Percentiles rank a stretch among this genome's conserved stretches.
These are phyloP conservation scores for Ooceraea biroi DNA, from an alignment of 1,140 invertebrate species.

Conservation along the genomic window DNA sequence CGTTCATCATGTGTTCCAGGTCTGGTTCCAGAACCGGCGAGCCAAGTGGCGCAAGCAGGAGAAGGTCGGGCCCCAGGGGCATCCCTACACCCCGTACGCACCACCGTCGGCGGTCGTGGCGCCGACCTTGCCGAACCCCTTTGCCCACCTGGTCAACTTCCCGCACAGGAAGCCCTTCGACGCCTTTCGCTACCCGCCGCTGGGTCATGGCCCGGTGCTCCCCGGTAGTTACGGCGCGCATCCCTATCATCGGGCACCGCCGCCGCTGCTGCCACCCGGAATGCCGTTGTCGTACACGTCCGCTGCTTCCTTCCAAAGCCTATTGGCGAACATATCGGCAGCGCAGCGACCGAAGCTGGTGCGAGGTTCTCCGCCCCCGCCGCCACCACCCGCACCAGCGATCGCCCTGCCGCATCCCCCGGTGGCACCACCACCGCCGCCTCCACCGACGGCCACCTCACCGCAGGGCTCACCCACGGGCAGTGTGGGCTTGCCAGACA, in stretches of 20 bases:
- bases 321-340: slow-evolving; percentile 93
- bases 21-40: slow-evolving; percentile 97
- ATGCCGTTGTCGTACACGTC: slow-evolving; percentile 89
- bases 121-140: slow-evolving; percentile 92
- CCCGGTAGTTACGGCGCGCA: slow-evolving; percentile 84
- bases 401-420: slow-evolving; percentile 81
- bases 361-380: slow-evolving; percentile 82
- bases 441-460: slow-evolving; percentile 77
- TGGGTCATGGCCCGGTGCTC: slow-evolving; percentile 84
- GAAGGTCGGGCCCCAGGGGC: slow-evolving; percentile 95
- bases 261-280: slow-evolving; percentile 88
- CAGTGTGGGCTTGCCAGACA: slow-evolving; percentile 86
- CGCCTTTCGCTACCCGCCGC: slow-evolving; percentile 89
- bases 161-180: slow-evolving; percentile 93
- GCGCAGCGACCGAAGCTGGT: slow-evolving; percentile 87
- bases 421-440: slow-evolving; percentile 83
- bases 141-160: slow-evolving; percentile 90
- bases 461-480: slow-evolving; percentile 82
- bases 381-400: slow-evolving; percentile 87
- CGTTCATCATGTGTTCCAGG: slow-evolving; percentile 88
- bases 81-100: slow-evolving; percentile 95
- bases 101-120: slow-evolving; percentile 88
- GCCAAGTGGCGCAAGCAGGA: slow-evolving; percentile 97
- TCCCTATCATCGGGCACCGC: slow-evolving; percentile 88
- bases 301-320: slow-evolving; percentile 92